Conservation (phyloP, 2,113 vertebrate species). For the Lipophrys pholis region DNA sequence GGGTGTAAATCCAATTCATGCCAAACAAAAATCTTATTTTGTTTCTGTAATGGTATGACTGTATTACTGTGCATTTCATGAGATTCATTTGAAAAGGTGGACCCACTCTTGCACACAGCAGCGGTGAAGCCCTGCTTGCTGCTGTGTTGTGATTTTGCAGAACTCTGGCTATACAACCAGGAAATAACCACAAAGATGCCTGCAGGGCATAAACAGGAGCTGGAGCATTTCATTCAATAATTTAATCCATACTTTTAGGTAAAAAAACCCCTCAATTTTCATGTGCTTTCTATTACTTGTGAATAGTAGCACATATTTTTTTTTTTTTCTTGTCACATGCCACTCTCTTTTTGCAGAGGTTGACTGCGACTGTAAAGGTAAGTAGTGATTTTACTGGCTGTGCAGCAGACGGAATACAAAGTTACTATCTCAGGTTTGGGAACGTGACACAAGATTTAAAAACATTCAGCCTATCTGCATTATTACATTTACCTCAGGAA, state of each 20-base stretch:
- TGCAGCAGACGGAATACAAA: slow-evolving; percentile 44
- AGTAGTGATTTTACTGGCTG: slow-evolving; percentile 44
- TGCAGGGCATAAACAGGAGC: slow-evolving; percentile 84
- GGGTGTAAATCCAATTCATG: slow-evolving; percentile 84
- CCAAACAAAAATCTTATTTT: slow-evolving; percentile 85
- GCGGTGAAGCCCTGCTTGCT: slow-evolving; percentile 63
- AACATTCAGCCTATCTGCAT: not conserved
- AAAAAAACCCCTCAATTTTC: slow-evolving; percentile 76
- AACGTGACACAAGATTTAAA: not conserved
- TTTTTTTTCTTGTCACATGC: slow-evolving; percentile 58
- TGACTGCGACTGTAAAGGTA: slow-evolving; percentile 54
- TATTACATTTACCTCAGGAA: not conserved
- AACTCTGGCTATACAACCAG: slow-evolving; percentile 67
- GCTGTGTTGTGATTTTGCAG: slow-evolving; percentile 71
- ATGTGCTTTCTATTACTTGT: slow-evolving; percentile 80
- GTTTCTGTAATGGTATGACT: slow-evolving; percentile 83
- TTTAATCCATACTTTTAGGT: slow-evolving; percentile 83
- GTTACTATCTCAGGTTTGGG: slow-evolving; percentile 2
- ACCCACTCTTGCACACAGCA: slow-evolving; percentile 73
- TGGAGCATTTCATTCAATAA: slow-evolving; percentile 87
- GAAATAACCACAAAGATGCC: slow-evolving; percentile 84
- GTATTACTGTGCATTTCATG: slow-evolving; percentile 84
- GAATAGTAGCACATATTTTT: slow-evolving; percentile 66
- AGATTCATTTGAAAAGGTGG: slow-evolving; percentile 81
- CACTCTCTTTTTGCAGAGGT: slow-evolving; percentile 67